Evolutionary conservation across 1,140 invertebrate genomes (phyloP), one percentile per base, ranked within the genome.

Genomic region (Drosophila mauritiana): DNA sequence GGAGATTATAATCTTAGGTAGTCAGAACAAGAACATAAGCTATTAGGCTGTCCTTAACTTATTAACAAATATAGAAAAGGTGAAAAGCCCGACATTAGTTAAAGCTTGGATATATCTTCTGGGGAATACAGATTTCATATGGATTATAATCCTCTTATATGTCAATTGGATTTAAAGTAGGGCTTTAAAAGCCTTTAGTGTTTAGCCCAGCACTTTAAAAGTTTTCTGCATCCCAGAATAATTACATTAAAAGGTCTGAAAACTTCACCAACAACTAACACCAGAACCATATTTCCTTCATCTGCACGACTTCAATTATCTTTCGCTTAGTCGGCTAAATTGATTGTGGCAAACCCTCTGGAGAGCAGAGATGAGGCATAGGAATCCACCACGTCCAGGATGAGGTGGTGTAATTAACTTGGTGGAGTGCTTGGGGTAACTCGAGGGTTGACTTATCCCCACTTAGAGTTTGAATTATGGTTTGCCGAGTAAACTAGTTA

Each of bases 401-500:
- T 27, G 34, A 34, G 59, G n/a, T 57, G 51, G 34, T 69, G 68
- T 70, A 70, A 70, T 70, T 70, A 70, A 70, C 68, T 70, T 55
- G 42, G 20, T n/a, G 36, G 31, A 70, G 42, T 46, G 20, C 39
- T 52, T 6, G 46, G 31, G 61, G 40, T 52, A 51, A 10, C 34
- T 51, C 10, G 63, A 57, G 68, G 68, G 68, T 67, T 70, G 68
- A 57, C 64, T 70, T 70, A 70, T 70, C 65, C 64, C 68, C 64
- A 70, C 43, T 70, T 70, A 53, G 17, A 49, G 67, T 55, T 70
- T 70, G 67, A 70, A 56, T 57, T 70, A 70, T 70, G 67, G 64
- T 70, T 70, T 70, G 52, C 46, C 64, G 61, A 65, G 64, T 68
- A 68, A 74, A 78, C 80, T 74, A 78, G 73, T 82, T 82, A 57